Base-by-base conservation (phyloP, 2,113 vertebrate species). In the Onychorhynchus coronatus region DNA sequence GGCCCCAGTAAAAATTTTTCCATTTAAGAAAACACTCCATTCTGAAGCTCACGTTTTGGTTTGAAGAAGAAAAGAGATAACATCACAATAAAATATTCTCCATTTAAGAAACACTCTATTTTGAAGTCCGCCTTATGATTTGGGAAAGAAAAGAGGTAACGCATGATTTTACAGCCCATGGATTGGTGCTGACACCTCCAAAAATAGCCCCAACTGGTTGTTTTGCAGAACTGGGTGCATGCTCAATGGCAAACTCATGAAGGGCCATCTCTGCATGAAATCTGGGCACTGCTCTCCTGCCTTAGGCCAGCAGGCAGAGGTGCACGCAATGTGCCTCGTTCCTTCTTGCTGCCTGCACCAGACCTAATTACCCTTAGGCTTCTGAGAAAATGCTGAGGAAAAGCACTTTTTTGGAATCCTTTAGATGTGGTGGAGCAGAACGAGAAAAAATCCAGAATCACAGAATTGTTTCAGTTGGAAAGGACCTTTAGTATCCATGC, bases 311-410 rank as follows among this genome's bases (percentile, higher is more conserved):
- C 20, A 37, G 66, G 12, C 41, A 55, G 44, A 50, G 15, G 10
- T 9, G 47, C 39, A 73, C 1, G 3, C 22, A 28, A 21, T 0
- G 1, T 42, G 6, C 47, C 42, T 37, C 42, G 4, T 16, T 79
- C 72, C 23, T 66, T 27, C 39, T 31, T 3, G 7, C 37, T 2
- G 2, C n/a, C 39, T 82, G 58, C 62, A 55, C 18, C 1, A 14
- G 76, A 30, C 39, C 27, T 7, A 37, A 78, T 39, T 33, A 25
- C 4, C 12, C 27, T 23, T 39, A 63, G 59, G 35, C 30, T 76
- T 68, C 49, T 33, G 33, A 75, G 44, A 33, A 89, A 79, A 75
- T 33, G 41, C n/a, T 62, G 70, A 71, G 35, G 25, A 88, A 87
- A 85, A 72, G 25, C 33, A 59, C 25, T 59, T 44, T 67, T 82